Evolutionary conservation across 2,797 vertebrate species (phyloP).

Genomic region (Chelidonichthys spinosus): DNA sequence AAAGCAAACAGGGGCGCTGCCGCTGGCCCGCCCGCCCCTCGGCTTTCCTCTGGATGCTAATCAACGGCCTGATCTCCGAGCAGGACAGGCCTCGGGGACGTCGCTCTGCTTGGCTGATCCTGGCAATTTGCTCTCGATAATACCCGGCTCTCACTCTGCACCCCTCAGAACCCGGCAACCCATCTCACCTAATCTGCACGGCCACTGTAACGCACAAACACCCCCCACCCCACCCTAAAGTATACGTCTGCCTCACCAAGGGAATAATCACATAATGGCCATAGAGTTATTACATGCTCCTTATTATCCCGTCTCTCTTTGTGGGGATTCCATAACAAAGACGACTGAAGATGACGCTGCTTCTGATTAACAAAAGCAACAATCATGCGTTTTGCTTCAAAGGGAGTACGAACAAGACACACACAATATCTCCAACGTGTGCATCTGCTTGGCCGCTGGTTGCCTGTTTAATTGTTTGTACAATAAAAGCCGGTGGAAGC

Average conservation of each 20-base stretch:
- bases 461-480: constrained; percentile 68
- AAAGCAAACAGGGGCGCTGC: constrained; percentile 76
- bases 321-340: constrained; percentile 54
- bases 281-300: constrained; percentile 65
- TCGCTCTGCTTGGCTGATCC: constrained; percentile 80
- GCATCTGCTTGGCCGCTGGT: constrained; percentile 29
- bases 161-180: constrained; percentile 58
- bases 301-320: constrained; percentile 53
- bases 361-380: constrained; percentile 59
- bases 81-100: constrained; percentile 74
- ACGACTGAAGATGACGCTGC: constrained; percentile 37
- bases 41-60: constrained; percentile 76
- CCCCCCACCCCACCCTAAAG: constrained; percentile 25
- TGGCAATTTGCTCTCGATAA: constrained; percentile 83
- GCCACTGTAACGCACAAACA: constrained; percentile 49
- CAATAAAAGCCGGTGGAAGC: constrained; percentile 60
- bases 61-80: constrained; percentile 79
- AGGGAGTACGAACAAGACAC: neutral
- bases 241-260: constrained; percentile 52
- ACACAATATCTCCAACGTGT: constrained; percentile 26
- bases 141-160: constrained; percentile 51
- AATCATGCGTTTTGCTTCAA: constrained; percentile 43
- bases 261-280: constrained; percentile 70
- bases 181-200: constrained; percentile 62
- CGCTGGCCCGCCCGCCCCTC: constrained; percentile 49